Base-by-base conservation (phyloP, 2,888 invertebrate genomes). In the Lasioglossum zephyrum region DNA sequence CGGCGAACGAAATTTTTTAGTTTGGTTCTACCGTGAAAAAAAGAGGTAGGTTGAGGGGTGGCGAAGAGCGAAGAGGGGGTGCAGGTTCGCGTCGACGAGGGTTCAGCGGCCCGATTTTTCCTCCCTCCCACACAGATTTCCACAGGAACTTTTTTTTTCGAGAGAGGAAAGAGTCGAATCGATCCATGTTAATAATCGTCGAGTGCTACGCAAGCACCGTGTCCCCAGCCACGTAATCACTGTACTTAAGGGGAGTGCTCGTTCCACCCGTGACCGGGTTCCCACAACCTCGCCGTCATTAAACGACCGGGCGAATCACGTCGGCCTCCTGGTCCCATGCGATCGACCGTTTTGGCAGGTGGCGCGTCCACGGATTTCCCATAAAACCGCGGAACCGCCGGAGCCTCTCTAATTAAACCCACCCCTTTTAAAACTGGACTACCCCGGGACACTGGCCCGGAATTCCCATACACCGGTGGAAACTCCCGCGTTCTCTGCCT, bases 211-310 rank as follows among this genome's bases (percentile, higher is more conserved):
- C 93, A 93, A 93, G 92, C 92, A 94, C 92, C 94, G 91, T 94
- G 93, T 94, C 93, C 93, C 92, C 91, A 84, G 91, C 82, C 88
- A 73, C 79, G 90, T 94, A 94, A 95, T 95, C 93, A 95, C 92
- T 92, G 94, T 95, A 90, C 93, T 95, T 94, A 93, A 82, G 82
- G 87, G 89, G 89, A 89, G 89, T 88, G 91, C 88, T 89, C 92
- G 90, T 91, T 87, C 92, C 92, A 92, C 92, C 92, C 90, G 89
- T 92, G 92, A 92, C 92, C 92, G 91, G 92, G 95, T 95, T 95
- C 95, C 95, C 95, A 95, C 94, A 95, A 93, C 94, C 94, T 93
- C 93, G 86, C 57, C 86, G 89, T 89, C 85, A 89, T 91, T 91
- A 91, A 91, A 91, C 87, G 88, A 83, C 87, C 81, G 73, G 81